phyloP scores from a whole-genome alignment of 1,140 invertebrate genomes.

The Coenobita brevimanus region DNA sequence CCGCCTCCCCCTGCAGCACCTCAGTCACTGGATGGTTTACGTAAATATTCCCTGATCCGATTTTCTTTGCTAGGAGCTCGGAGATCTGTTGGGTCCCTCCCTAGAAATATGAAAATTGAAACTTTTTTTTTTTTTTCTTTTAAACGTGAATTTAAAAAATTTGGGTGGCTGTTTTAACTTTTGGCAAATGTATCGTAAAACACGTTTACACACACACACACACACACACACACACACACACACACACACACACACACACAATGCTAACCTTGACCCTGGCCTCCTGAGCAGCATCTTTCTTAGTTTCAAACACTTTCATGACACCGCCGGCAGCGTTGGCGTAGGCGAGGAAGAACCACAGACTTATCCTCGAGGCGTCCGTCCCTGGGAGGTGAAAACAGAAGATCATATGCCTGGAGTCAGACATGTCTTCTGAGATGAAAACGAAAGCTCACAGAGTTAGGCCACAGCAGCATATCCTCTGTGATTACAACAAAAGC shows the following conservation, averaged over 20 bases:
- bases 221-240: background rate
- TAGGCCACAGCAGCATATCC: no score
- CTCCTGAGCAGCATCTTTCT: slow-evolving; percentile 73
- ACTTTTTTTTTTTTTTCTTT: background rate
- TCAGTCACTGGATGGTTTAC: slow-evolving; percentile 72
- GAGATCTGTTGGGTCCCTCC: slow-evolving; percentile 75
- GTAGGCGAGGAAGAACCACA: slow-evolving; percentile 74
- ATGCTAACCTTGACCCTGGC: slow-evolving; percentile 72
- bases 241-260: no score
- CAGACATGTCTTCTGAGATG: no score
- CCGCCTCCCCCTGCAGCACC: slow-evolving; percentile 72
- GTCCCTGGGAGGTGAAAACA: slow-evolving; percentile 69
- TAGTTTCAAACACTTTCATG: slow-evolving; percentile 71
- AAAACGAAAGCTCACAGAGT: no score
- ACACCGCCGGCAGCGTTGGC: slow-evolving; percentile 73
- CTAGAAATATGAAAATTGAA: slow-evolving; percentile 62
- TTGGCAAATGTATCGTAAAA: no score
- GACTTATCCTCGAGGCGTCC: slow-evolving; percentile 73
- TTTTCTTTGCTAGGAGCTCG: slow-evolving; percentile 34
- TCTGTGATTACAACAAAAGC: no score
- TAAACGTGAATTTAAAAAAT: no score
- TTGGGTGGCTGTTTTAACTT: no score
- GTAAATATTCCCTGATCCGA: slow-evolving; percentile 71
- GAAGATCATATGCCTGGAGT: no score
- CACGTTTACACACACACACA: no score